Base-by-base conservation (phyloP, 2,888 invertebrate species). In the Hypena proboscidalis region DNA sequence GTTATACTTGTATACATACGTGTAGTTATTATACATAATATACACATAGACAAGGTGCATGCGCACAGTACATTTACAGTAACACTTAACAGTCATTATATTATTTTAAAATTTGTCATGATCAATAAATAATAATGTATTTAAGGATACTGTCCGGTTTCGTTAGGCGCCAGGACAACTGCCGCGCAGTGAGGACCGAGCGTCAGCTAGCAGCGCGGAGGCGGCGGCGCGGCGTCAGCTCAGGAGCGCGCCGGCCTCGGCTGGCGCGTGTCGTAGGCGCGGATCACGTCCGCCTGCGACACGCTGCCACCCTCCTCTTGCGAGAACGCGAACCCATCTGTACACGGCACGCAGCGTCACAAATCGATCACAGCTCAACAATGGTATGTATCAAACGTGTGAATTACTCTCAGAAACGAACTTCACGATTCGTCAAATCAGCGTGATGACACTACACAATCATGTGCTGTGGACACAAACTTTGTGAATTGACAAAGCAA, bases 241-340 rank as follows among this genome's bases (percentile, higher is more conserved):
- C 78, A 94, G 92, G 93, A 93, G 85, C 94, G 96, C 77, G 93
- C 94, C 66, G 95, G 95, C 84, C 96, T 95, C 83, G 96, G 96
- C 82, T 94, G 93, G 78, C 96, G 97, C 67, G 98, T 98, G 92
- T 99, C 97, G 94, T 99, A 99, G 36, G 97, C 97, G 80, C 99
- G 95, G 83, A 99, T 98, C 80, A 99, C 95, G 77, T 97, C 97
- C 62, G 98, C 96, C 92, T 99, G 97, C 35, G 97, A 95, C 57
- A 99, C 97, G 70, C 95, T 96, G 62, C 98, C 98, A 78, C 98
- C 97, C 92, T 99, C 99, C 91, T 99, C 99, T 95, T 99, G 99
- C 27, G 99, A 99, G 92, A 99, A 99, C 64, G 99, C 99, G 92
- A 96, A 99, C 58, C 99, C 99, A 95, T 98, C 98, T 98, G 91